phyloP scores from a whole-genome alignment of 2,113 vertebrate species.

The Gnathonemus echidnorhynchus region DNA sequence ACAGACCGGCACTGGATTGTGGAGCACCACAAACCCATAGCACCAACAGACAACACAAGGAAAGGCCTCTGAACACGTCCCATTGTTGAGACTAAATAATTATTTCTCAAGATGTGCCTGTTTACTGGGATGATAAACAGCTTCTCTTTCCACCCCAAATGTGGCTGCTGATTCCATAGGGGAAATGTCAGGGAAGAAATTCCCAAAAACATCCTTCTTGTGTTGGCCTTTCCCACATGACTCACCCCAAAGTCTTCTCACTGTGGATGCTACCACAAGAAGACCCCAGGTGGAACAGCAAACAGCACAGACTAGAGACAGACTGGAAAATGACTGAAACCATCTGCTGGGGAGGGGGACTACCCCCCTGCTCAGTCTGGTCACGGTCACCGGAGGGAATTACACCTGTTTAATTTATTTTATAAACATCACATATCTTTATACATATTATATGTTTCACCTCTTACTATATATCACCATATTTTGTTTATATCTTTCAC shows the following conservation, averaged over 20 bases:
- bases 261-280: not conserved
- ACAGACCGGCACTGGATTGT: not conserved
- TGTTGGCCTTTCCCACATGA: not conserved
- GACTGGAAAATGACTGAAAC: not conserved
- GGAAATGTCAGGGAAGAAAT: not conserved
- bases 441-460: not conserved
- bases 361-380: not conserved
- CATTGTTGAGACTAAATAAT: constrained; percentile 10
- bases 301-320: not conserved
- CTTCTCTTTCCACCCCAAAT: not conserved
- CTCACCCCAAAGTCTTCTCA: not conserved
- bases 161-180: not conserved
- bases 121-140: not conserved
- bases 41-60: not conserved
- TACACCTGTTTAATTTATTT: not conserved
- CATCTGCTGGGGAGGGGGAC: not conserved
- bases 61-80: not conserved
- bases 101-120: not conserved
- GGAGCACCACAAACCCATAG: not conserved
- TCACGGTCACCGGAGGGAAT: not conserved
- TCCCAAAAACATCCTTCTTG: not conserved
- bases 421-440: not conserved
- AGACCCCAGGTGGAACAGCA: not conserved
- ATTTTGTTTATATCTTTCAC: not conserved
- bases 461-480: not conserved